Base-by-base conservation (phyloP, 2,113 vertebrate genomes). In the Cinclus mexicanus region DNA sequence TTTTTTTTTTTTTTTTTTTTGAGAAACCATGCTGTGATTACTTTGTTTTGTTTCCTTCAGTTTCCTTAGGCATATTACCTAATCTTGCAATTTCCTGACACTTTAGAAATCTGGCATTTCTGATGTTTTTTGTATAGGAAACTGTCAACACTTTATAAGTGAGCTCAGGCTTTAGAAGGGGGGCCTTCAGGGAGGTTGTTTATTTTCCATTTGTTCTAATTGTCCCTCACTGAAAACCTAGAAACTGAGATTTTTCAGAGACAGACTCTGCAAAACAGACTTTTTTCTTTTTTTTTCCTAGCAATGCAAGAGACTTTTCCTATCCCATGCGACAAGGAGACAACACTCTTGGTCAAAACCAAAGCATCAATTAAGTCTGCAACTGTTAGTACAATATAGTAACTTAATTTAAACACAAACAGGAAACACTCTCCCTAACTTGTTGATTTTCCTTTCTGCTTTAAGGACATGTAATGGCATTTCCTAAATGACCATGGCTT, bases 11-110 rank as follows among this genome's bases (percentile, higher is more conserved):
- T 37, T 37, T 37, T 37, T 37, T 37, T 89, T 96, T 93, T 89
- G 71, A 81, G 91, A 91, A 56, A 25, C 0, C 10, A 9, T 2
- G 0, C 55, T 60, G 53, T 65, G 29, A 91, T 94, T 92, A 94
- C 71, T 96, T 95, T 97, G 55, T 90, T 97, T 97, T 92, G 42
- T 89, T 97, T 93, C 39, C 59, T 95, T 96, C 70, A 44, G 8
- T 88, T 96, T 97, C 83, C 90, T 94, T 90, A 95, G 86, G 78
- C 74, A 79, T 63, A 93, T 94, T 31, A 87, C 93, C 84, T 92
- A 91, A 95, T 87, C 80, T 90, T 95, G 75, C 35, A 90, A 89
- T 94, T 97, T 77, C 79, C 26, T 2, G 0, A 10, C 33, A 41
- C 29, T 71, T 97, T 61, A 91, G 83, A 88, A 84, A 88, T 72